Evolutionary conservation across 2,888 invertebrate species (phyloP), one percentile per base, ranked within the genome.

Genomic region (Melanostoma mellinum): DNA sequence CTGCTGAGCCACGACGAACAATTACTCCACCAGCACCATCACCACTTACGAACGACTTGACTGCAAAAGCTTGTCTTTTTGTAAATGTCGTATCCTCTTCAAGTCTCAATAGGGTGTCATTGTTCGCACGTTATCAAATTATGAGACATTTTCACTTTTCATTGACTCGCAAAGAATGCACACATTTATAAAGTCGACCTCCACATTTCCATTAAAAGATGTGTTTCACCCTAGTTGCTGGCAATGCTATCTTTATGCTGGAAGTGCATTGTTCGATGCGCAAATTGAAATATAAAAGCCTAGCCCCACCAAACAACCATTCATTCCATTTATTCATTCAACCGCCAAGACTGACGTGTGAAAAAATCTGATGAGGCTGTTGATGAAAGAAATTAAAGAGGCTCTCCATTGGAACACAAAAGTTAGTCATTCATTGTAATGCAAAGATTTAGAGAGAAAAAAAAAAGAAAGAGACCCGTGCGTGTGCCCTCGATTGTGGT

Each of bases 41-140:
- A 20, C 35, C 55, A 48, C 56, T 35, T 8, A 8, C 20, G 20
- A 20, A 20, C 20, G 30, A 30, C 60, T 67, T 53, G 48, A 52
- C 38, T 71, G 63, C 20, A 76, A 20, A 20, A 68, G 36, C 44
- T 65, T 40, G 6, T 55, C n/a, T 53, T 42, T 8, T 55, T 55
- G n/a, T 60, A 36, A 42, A 52, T 30, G 35, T 61, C 44, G 46
- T 58, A 65, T 77, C 73, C 73, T 74, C 82, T 77, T 77, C 48
- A 65, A 65, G 82, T 82, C 82, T 82, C 77, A 77, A 82, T 77
- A 77, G 82, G 82, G 69, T 82, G 82, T 65, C 73, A 74, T 82
- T 82, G 77, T 82, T 82, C 73, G 73, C 77, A 77, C 77, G 61
- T 82, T 82, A 82, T 82, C 82, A 74, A 82, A 77, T 82, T 77